phyloP scores from a whole-genome alignment of 2,113 vertebrate genomes.

The Gallinago media region DNA sequence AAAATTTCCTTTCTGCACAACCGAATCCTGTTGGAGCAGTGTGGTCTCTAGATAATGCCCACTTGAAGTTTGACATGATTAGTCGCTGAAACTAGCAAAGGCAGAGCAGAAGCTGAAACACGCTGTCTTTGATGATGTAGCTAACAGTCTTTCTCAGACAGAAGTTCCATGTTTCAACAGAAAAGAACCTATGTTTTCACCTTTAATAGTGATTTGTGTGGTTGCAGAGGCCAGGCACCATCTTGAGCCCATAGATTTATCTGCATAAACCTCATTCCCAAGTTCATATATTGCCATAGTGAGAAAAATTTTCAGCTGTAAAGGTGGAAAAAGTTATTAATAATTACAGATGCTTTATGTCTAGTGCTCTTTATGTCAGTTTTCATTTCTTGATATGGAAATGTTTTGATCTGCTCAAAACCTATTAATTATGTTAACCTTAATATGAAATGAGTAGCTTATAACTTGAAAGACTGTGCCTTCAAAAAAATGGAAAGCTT shows the following conservation, averaged over 20 bases:
- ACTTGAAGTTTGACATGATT: background rate
- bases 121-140: background rate
- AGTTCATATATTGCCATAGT: background rate
- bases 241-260: background rate
- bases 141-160: background rate
- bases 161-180: background rate
- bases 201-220: background rate
- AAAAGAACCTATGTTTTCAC: background rate
- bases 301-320: background rate
- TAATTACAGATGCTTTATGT: background rate
- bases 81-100: background rate
- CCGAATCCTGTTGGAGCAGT: background rate
- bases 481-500: background rate
- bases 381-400: background rate
- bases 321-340: background rate
- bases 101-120: background rate
- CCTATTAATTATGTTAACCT: background rate
- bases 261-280: background rate
- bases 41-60: background rate
- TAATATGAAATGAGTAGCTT: conserved; percentile 3
- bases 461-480: background rate
- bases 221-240: background rate
- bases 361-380: background rate
- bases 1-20: background rate
- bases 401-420: conserved; percentile 19